Evolutionary conservation across 2,797 vertebrate species (phyloP).

Genomic region (Catharus ustulatus): DNA sequence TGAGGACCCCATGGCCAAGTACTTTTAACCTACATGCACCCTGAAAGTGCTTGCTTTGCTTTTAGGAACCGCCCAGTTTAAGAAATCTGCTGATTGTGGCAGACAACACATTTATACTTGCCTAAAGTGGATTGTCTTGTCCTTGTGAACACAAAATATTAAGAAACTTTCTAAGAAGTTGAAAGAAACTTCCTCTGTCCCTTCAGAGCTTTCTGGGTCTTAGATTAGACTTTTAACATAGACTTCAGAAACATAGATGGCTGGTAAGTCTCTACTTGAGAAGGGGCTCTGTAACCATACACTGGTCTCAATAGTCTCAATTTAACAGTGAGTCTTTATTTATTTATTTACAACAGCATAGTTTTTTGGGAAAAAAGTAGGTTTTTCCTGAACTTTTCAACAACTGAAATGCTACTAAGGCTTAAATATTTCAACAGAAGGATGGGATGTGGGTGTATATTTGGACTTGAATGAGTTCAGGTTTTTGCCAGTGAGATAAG

Average conservation of each 20-base stretch:
- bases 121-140: not conserved
- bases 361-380: not conserved
- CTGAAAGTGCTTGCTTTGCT: not conserved
- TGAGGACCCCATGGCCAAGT: not conserved
- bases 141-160: not conserved
- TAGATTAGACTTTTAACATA: not conserved
- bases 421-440: not conserved
- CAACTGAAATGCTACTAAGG: not conserved
- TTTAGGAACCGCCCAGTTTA: not conserved
- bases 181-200: not conserved
- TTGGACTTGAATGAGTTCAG: not conserved
- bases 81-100: not conserved
- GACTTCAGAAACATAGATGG: not conserved
- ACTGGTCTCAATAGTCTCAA: not conserved
- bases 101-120: not conserved
- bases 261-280: not conserved
- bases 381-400: not conserved
- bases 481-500: not conserved
- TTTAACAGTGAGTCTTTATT: not conserved
- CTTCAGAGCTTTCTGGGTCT: not conserved
- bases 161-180: not conserved
- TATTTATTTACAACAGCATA: not conserved
- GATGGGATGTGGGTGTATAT: fast-evolving
- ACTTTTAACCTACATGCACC: not conserved
- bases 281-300: not conserved